Evolutionary conservation across 2,888 invertebrate genomes (phyloP), one percentile per base, ranked within the genome.

Genomic region (Notodonta ziczac): DNA sequence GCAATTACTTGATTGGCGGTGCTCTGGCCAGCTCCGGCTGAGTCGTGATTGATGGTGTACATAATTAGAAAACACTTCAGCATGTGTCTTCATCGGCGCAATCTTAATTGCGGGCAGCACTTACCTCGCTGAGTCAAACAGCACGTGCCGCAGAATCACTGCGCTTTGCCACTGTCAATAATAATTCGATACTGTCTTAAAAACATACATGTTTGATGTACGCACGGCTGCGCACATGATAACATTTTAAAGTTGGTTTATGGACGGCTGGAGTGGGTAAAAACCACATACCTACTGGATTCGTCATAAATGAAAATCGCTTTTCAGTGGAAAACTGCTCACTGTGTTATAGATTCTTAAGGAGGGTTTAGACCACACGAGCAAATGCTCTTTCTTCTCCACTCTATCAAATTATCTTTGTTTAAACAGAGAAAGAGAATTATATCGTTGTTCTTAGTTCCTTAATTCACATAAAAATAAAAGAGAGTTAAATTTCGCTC

Each of bases 1-100:
- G 93, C 93, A 93, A 93, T 93, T 91, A 93, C 91, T 91, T 93
- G 93, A 93, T 93, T 93, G 92, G 91, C 87, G 88, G 90, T 89
- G 91, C 87, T 91, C 92, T 91, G 93, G 90, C 77, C 77, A 81
- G 84, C 78, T 84, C 85, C 81, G 87, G 83, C 85, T 79, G 83
- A 81, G 82, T 82, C 82, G 89, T 91, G 93, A 93, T 93, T 91
- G 91, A 93, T 93, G 89, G 89, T 82, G 89, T 86, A 88, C 91
- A 89, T 93, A 93, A 93, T 93, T 93, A 93, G 93, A 93, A 93
- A 91, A 92, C 93, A 93, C 93, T 93, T 92, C 91, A 93, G 87
- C 89, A 83, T 89, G 86, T 93, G 93, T 92, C 93, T 93, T 91
- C 93, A 91, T 91, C 86, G 86, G 83, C 75, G 82, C 83, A 84